Evolutionary conservation across 2,113 vertebrate genomes (phyloP), one percentile per base, ranked within the genome.

Genomic region (Nicator chloris): DNA sequence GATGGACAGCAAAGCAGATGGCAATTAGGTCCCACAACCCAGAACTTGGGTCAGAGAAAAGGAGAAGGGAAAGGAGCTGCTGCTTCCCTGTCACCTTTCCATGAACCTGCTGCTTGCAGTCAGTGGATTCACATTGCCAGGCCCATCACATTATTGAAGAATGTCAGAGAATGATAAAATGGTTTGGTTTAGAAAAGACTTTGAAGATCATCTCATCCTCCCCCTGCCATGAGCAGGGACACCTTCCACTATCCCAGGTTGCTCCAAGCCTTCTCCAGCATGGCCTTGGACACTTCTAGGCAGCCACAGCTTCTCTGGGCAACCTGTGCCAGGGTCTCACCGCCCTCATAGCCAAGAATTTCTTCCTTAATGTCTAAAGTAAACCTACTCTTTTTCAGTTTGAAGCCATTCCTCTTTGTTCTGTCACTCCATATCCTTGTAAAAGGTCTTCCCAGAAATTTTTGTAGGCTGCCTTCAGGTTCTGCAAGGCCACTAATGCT

Each of bases 231-330:
- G 69, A 24, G 4, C 45, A 60, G 19, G 27, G 28, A 60, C 45
- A 60, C 2, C 7, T 75, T 15, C 28, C 39, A 8, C 51, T 40
- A 4, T 9, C 7, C n/a, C 53, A 68, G 24, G 9, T 0, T 75
- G 28, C 11, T 89, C n/a, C 3, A 60, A 68, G 15, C 7, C 16
- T 1, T 0, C 0, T 68, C 30, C 47, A 76, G 0, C 24, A 1
- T 27, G 20, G 14, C 13, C 10, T 76, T 40, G 54, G 10, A 31
- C 53, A 53, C 16, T 75, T 47, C 61, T 45, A 89, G 53, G 8
- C 6, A 75, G 7, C 45, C 53, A 68, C 60, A 75, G 9, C 14
- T 47, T 13, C 78, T 53, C 11, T 60, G 61, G 28, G 2, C 0
- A 66, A 0, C 2, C 23, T n/a, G 7, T 39, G 28, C 9, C 69